These are phyloP conservation scores for Bovichtus variegatus DNA, from an alignment of 2,797 vertebrate genomes.

Conservation along the genomic window DNA sequence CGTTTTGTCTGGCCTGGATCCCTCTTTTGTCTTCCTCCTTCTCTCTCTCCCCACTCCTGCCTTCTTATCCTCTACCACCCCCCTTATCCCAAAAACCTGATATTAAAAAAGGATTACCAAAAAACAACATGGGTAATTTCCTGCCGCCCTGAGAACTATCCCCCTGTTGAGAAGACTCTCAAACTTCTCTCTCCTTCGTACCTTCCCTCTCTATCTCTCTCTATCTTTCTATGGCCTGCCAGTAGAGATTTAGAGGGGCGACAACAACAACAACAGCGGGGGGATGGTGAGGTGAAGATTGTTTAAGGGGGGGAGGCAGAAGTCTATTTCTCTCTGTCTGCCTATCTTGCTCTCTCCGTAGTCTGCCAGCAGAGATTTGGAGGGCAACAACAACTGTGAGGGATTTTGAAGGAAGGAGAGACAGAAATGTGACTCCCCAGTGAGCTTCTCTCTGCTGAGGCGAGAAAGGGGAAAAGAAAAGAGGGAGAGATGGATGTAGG, in stretches of 20 bases:
- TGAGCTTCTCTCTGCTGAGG: slow-evolving; percentile 47
- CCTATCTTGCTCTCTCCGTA: slow-evolving; percentile 30
- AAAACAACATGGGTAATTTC: slow-evolving; percentile 80
- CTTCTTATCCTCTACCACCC: slow-evolving; percentile 42
- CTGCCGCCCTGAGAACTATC: slow-evolving; percentile 66
- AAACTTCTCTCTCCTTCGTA: slow-evolving; percentile 34
- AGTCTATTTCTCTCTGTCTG: slow-evolving; percentile 58
- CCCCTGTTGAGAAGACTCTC: slow-evolving; percentile 51
- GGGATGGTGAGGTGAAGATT: slow-evolving; percentile 41
- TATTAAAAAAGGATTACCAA: slow-evolving; percentile 85
- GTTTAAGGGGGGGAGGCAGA: slow-evolving; percentile 20
- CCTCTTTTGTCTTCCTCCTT: slow-evolving; percentile 65
- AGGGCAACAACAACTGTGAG: slow-evolving; percentile 61
- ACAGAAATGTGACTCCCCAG: slow-evolving; percentile 59
- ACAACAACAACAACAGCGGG: slow-evolving; percentile 44
- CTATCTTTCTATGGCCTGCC: slow-evolving; percentile 7
- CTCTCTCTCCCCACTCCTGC: slow-evolving; percentile 21
- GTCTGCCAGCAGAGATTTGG: slow-evolving; percentile 62
- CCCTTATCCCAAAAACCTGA: slow-evolving; percentile 69
- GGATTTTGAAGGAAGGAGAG: slow-evolving; percentile 32
- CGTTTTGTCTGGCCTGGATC: slow-evolving; percentile 70
- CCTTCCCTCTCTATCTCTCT: slow-evolving; percentile 22
- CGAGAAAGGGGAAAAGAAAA: slow-evolving; percentile 4
- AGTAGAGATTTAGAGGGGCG: slow-evolving; percentile 56
- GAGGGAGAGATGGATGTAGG: slow-evolving; percentile 26